Evolutionary conservation across 2,113 vertebrate species (phyloP).

Genomic region (Thalassarche chlororhynchos): DNA sequence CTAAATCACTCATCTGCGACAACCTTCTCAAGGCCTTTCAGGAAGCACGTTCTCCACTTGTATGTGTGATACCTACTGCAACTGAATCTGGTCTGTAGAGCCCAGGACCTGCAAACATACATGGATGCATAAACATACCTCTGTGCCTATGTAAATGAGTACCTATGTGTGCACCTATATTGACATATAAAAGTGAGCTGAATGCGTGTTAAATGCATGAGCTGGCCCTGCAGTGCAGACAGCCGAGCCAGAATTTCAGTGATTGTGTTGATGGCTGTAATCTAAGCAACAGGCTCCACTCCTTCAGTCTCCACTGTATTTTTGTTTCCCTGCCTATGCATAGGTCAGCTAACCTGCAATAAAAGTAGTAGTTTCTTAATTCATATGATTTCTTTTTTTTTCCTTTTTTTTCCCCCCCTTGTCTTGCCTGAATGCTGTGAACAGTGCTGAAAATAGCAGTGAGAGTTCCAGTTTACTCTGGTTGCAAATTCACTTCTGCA

Average conservation of each 20-base stretch:
- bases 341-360: neutral
- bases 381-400: neutral
- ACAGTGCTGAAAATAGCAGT: neutral
- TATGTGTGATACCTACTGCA: neutral
- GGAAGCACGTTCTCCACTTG: accelerated
- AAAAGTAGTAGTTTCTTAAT: neutral
- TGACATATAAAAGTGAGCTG: neutral
- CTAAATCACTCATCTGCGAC: too few species aligned
- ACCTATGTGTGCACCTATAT: neutral
- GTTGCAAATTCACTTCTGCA: neutral
- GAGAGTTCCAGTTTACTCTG: neutral
- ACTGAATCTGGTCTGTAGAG: neutral
- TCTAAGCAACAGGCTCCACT: neutral
- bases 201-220: neutral
- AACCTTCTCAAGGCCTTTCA: neutral
- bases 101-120: neutral
- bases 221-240: neutral
- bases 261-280: neutral
- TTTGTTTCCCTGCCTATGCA: neutral
- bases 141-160: neutral
- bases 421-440: neutral
- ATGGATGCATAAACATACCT: neutral
- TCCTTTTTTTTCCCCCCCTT: neutral
- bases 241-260: neutral
- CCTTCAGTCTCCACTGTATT: neutral